A percentile compares a stretch with the other conserved stretches of the same genome.
Evolutionary conservation across 2,888 invertebrate species (phyloP).

Genomic region (Megaustenia siamemsis): DNA sequence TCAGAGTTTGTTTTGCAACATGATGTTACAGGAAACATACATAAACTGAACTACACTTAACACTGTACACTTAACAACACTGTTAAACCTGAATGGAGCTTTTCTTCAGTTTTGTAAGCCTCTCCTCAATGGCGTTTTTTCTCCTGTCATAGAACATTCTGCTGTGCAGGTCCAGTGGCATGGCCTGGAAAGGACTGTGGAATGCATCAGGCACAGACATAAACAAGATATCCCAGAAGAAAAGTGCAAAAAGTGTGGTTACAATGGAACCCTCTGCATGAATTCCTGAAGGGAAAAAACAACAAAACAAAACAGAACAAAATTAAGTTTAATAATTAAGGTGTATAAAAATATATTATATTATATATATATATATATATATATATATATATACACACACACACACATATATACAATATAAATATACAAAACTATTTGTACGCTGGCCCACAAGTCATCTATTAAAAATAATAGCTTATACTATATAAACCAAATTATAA

Average conservation of each 20-base stretch:
- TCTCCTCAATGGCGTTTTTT: constrained; percentile 83
- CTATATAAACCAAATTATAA: too few relatives aligned
- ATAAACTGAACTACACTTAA: neutral
- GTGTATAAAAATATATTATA: too few relatives aligned
- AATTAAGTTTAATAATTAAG: neutral
- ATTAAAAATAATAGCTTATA: too few relatives aligned
- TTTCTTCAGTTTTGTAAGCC: constrained; percentile 78
- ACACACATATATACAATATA: too few relatives aligned
- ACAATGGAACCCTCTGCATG: constrained; percentile 88
- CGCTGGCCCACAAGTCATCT: too few relatives aligned
- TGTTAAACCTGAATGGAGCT: constrained; percentile 63
- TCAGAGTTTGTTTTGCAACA: too few relatives aligned
- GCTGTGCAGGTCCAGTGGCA: constrained; percentile 87
- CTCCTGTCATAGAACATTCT: constrained; percentile 86
- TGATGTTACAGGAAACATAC: neutral
- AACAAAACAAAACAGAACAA: neutral
- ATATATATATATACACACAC: too few relatives aligned
- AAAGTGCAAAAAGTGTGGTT: constrained; percentile 84
- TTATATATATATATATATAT: too few relatives aligned
- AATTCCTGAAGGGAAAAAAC: constrained; percentile 82
- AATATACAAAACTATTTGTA: too few relatives aligned
- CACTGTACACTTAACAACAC: neutral
- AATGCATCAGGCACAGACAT: constrained; percentile 84
- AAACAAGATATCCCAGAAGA: constrained; percentile 91
- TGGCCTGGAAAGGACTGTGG: constrained; percentile 84